These are phyloP conservation scores for Sardina pilchardus DNA, from an alignment of 2,113 vertebrate genomes.

Conservation along the genomic window DNA sequence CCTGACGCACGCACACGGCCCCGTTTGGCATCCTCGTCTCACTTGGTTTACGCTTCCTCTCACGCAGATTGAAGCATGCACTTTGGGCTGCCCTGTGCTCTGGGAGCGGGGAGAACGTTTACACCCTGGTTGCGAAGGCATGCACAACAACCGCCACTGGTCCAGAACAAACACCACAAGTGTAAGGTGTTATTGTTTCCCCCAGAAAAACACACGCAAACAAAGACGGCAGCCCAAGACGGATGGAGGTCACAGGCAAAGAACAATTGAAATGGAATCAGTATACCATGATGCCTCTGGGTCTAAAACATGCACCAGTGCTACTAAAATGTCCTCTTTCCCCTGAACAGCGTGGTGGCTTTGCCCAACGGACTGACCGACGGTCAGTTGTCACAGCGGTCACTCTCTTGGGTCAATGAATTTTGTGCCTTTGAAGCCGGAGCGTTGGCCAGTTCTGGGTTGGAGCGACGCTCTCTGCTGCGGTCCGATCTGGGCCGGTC, in stretches of 20 bases:
- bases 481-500: not conserved
- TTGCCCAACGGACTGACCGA: not conserved
- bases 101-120: constrained; percentile 21
- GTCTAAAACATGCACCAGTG: not conserved
- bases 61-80: constrained; percentile 42
- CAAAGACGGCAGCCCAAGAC: not conserved
- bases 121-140: constrained; percentile 15
- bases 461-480: not conserved
- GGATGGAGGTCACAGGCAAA: constrained; percentile 2
- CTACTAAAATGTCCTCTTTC: not conserved
- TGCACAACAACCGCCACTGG: constrained; percentile 7
- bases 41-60: constrained; percentile 44
- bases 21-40: constrained; percentile 1
- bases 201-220: not conserved
- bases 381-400: not conserved
- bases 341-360: not conserved
- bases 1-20: constrained; percentile 10
- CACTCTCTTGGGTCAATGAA: not conserved
- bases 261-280: not conserved
- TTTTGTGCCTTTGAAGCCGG: not conserved
- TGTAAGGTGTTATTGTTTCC: not conserved
- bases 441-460: not conserved
- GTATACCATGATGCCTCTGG: not conserved
- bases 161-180: constrained; percentile 24
- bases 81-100: constrained; percentile 25